phyloP scores from a whole-genome alignment of 2,888 invertebrate species.

The Monopis laevigella region DNA sequence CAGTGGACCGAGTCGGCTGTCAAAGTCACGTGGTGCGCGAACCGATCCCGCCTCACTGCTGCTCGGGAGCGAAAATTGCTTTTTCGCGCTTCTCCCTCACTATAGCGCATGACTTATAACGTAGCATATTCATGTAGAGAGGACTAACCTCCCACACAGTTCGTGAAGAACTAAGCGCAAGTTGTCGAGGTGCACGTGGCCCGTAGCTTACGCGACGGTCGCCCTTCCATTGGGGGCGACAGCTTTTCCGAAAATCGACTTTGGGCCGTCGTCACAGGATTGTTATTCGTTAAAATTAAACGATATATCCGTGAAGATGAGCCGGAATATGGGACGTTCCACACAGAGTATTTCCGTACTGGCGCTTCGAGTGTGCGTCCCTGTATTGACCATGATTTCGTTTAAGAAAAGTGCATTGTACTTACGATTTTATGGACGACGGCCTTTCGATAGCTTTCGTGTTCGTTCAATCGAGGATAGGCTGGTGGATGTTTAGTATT shows the following conservation, averaged over 20 bases:
- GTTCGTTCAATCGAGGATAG: conserved; percentile 27
- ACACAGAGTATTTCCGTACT: conserved; percentile 59
- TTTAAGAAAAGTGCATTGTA: conserved; percentile 50
- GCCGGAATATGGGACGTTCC: conserved; percentile 57
- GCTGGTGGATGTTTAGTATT: conserved; percentile 21
- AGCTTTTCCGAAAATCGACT: conserved; percentile 48
- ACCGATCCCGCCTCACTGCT: conserved; percentile 25
- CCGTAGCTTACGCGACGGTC: conserved; percentile 59
- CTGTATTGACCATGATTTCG: conserved; percentile 26
- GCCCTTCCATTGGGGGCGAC: conserved; percentile 55
- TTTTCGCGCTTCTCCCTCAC: conserved; percentile 41
- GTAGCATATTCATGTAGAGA: conserved; percentile 52
- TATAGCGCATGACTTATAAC: conserved; percentile 50
- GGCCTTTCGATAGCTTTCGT: conserved; percentile 19
- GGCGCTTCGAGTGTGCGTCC: conserved; percentile 37
- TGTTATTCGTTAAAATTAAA: conserved; percentile 41
- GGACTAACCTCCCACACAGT: conserved; percentile 65
- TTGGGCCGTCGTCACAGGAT: conserved; percentile 43
- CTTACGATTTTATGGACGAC: conserved; percentile 24
- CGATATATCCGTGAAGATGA: conserved; percentile 39
- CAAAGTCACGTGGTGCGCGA: conserved; percentile 57
- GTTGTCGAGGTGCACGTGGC: conserved; percentile 62
- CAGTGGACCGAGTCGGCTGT: conserved; percentile 35
- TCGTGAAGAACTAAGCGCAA: conserved; percentile 64
- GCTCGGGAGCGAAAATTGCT: conserved; percentile 32